Conservation (phyloP, 2,888 invertebrate species). For the Eulithis testata region DNA sequence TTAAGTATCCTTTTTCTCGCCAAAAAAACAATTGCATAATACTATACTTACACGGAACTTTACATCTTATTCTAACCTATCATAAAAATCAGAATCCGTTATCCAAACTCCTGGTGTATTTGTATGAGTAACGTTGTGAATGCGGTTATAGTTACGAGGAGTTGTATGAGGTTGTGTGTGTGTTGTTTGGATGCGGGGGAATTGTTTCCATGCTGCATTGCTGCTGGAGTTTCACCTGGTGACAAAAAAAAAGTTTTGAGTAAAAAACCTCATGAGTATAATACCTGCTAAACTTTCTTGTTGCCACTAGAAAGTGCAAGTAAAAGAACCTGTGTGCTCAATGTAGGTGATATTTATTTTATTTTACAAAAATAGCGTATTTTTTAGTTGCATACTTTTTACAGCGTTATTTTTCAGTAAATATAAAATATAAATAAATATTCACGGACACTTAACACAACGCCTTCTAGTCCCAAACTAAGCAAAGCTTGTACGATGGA, state of each 20-base stretch:
- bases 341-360: too few species aligned
- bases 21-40: conserved; percentile 26
- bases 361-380: too few species aligned
- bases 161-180: conserved; percentile 48
- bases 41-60: conserved; percentile 35
- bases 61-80: conserved; percentile 28
- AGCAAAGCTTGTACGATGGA: too few species aligned
- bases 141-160: conserved; percentile 51
- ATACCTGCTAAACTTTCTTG: too few species aligned
- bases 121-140: conserved; percentile 53
- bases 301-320: too few species aligned
- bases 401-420: too few species aligned
- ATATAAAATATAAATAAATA: too few species aligned
- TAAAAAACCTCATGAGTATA: not conserved
- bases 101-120: conserved; percentile 66
- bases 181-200: conserved; percentile 55
- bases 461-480: too few species aligned
- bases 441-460: too few species aligned
- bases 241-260: conserved; percentile 36
- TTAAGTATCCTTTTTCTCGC: conserved; percentile 19
- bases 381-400: too few species aligned
- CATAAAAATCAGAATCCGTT: conserved; percentile 47
- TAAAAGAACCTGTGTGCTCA: too few species aligned
- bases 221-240: conserved; percentile 89
- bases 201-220: conserved; percentile 89